These are phyloP conservation scores for Papilio helenus DNA, from an alignment of 1,140 invertebrate genomes.

Conservation along the genomic window DNA sequence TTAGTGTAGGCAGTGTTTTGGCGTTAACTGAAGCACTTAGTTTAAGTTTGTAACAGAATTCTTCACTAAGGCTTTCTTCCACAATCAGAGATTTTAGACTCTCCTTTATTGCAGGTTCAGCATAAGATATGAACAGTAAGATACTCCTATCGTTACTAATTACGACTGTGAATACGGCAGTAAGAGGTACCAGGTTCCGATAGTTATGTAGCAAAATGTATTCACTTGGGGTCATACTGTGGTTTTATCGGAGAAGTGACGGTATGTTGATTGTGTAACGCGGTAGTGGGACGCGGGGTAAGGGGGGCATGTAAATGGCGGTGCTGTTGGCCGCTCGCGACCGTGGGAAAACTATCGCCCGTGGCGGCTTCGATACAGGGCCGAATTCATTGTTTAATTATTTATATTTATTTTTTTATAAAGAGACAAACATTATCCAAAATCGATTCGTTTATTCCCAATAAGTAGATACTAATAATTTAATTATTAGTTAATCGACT, in stretches of 20 bases:
- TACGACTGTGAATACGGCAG: not conserved
- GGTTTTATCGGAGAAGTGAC: conserved; percentile 41
- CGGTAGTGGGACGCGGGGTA: conserved; percentile 66
- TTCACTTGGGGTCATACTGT: not conserved
- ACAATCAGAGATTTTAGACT: not conserved
- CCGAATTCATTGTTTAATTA: conserved; percentile 44
- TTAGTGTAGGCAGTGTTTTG: too few species aligned
- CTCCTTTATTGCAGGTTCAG: not conserved
- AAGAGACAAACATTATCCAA: too few species aligned
- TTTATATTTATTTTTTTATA: not conserved
- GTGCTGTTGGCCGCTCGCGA: conserved; percentile 73
- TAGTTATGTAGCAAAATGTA: not conserved
- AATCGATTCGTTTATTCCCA: too few species aligned
- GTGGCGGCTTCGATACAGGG: conserved; percentile 70
- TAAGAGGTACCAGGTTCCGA: not conserved
- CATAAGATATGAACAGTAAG: not conserved
- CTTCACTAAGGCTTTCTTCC: not conserved
- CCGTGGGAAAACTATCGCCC: conserved; percentile 82
- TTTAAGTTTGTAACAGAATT: too few species aligned
- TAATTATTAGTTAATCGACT: too few species aligned
- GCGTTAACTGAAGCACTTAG: too few species aligned
- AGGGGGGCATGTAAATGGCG: conserved; percentile 78
- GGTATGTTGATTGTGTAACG: conserved; percentile 67
- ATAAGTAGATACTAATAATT: too few species aligned
- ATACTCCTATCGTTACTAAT: not conserved